Conservation (phyloP, 2,797 vertebrate species). For the Hydrophis major region DNA sequence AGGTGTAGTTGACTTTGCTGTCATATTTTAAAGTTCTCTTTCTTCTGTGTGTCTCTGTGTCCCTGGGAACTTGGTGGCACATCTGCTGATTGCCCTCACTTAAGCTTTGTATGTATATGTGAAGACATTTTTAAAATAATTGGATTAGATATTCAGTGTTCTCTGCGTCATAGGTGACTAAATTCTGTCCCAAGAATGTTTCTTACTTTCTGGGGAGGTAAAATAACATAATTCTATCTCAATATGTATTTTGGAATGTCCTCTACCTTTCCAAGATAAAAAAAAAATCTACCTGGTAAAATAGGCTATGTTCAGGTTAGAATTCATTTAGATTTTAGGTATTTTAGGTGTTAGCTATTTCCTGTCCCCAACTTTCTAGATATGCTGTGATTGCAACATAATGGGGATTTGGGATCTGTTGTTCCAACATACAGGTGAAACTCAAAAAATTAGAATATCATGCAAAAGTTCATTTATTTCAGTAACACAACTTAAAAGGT, state of each 20-base stretch:
- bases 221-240: background rate
- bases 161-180: background rate
- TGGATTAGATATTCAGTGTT: background rate
- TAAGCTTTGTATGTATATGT: background rate
- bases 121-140: background rate
- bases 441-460: too few relatives aligned
- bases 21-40: background rate
- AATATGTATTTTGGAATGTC: background rate
- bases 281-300: background rate
- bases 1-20: background rate
- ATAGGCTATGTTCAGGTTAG: background rate
- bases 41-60: background rate
- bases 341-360: background rate
- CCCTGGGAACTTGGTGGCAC: background rate
- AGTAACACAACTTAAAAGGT: too few relatives aligned
- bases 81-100: background rate
- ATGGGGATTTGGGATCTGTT: background rate
- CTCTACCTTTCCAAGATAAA: background rate
- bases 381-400: background rate
- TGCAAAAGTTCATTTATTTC: too few relatives aligned
- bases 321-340: background rate
- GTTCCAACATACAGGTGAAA: too few relatives aligned
- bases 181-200: background rate
- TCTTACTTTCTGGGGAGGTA: background rate
- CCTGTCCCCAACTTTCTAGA: background rate